phyloP scores from a whole-genome alignment of 2,888 invertebrate genomes.

The Achlya flavicornis region DNA sequence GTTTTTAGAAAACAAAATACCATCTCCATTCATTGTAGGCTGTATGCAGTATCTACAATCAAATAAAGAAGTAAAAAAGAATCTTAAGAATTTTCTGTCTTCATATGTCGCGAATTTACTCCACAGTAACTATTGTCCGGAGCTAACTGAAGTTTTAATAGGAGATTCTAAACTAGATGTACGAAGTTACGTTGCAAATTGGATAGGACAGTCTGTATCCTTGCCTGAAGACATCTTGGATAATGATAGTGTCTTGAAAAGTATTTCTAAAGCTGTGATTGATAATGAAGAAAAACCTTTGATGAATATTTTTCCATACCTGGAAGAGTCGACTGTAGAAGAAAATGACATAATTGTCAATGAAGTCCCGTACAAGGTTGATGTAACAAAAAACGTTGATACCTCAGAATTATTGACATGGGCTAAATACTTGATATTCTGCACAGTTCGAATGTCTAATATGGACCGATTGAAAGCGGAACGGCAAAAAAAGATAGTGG shows the following conservation, averaged over 20 bases:
- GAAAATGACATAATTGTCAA: conserved; percentile 50
- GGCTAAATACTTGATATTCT: conserved; percentile 73
- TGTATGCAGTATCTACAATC: conserved; percentile 66
- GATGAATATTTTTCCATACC: conserved; percentile 58
- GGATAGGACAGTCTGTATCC: conserved; percentile 65
- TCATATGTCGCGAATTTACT: conserved; percentile 81
- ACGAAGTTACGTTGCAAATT: conserved; percentile 78
- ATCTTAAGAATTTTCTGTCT: conserved; percentile 68
- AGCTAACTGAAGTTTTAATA: conserved; percentile 75
- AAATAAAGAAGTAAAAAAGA: conserved; percentile 64
- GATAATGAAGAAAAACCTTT: conserved; percentile 54
- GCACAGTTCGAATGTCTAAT: conserved; percentile 61
- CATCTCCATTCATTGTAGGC: conserved; percentile 73
- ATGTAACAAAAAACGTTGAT: conserved; percentile 47
- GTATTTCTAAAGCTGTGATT: conserved; percentile 72
- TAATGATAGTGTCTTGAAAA: conserved; percentile 57
- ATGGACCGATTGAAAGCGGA: conserved; percentile 53
- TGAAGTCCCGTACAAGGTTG: conserved; percentile 51
- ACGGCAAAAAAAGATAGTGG: conserved; percentile 54
- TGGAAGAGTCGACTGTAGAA: conserved; percentile 46
- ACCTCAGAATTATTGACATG: conserved; percentile 68
- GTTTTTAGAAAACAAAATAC: conserved; percentile 69
- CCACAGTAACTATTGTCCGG: conserved; percentile 83
- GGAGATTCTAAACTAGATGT: conserved; percentile 75
- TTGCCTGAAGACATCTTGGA: conserved; percentile 58